phyloP scores from a whole-genome alignment of 2,797 vertebrate species.

The Pseudotriccus pelzelni region DNA sequence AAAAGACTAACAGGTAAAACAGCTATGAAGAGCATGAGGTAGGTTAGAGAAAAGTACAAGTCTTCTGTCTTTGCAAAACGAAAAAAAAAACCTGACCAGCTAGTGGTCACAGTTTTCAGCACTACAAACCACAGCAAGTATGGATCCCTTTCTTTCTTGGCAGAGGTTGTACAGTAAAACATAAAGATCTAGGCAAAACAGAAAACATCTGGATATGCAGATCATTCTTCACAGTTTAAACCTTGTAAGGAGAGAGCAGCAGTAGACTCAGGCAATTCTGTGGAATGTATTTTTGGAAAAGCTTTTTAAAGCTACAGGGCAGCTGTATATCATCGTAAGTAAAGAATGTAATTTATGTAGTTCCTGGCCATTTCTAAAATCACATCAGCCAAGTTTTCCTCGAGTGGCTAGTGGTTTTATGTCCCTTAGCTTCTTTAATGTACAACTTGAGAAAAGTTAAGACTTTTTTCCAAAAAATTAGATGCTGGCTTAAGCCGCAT shows the following conservation, averaged over 20 bases:
- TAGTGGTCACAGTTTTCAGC: slow-evolving; percentile 42
- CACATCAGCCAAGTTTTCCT: slow-evolving; percentile 37
- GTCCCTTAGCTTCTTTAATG: background rate
- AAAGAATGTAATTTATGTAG: slow-evolving; percentile 44
- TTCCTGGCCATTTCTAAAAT: slow-evolving; percentile 34
- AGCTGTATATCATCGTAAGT: slow-evolving; percentile 22
- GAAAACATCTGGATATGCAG: slow-evolving; percentile 25
- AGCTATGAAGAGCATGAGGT: background rate
- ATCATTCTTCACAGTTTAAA: slow-evolving; percentile 48
- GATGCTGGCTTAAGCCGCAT: background rate
- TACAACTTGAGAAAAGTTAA: background rate
- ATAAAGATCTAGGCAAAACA: slow-evolving; percentile 17
- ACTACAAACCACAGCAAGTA: slow-evolving; percentile 4
- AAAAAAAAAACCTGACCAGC: background rate
- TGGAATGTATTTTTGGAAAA: slow-evolving; percentile 42
- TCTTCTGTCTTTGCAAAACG: background rate
- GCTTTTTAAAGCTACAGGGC: slow-evolving; percentile 39
- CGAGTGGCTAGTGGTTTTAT: slow-evolving; percentile 45
- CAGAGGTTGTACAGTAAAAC: slow-evolving; percentile 3
- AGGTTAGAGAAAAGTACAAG: background rate
- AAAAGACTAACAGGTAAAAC: background rate
- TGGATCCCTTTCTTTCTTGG: slow-evolving; percentile 21
- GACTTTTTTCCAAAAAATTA: background rate
- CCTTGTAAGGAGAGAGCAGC: slow-evolving; percentile 26
- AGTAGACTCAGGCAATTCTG: background rate